Evolutionary conservation across 2,888 invertebrate genomes (phyloP), one percentile per base, ranked within the genome.

Genomic region (Caenorhabditis drosophilae): DNA sequence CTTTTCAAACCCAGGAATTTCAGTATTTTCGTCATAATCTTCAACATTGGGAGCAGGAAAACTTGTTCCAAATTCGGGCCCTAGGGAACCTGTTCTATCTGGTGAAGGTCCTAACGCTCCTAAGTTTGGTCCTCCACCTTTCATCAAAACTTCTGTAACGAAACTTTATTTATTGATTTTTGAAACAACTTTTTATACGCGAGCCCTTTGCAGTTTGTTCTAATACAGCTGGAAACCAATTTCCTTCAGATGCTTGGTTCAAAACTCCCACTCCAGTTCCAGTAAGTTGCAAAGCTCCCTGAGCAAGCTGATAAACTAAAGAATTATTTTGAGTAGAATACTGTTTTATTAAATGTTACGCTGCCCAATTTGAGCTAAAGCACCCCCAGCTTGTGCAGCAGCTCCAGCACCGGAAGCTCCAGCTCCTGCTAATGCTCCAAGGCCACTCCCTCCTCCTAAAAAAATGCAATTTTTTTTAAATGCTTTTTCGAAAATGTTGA

Each of bases 191-290:
- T 18, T 4, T 9, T 22, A 18, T 42, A 70, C 70, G 64, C 27
- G 52, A 51, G 22, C 58, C 69, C 35, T 73, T 73, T 12, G 73
- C 73, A 12, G 69, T 63, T 27, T 67, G 58, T 41, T 80, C 80
- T 16, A 80, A 46, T 22, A 76, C 79, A 15, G 79, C 77, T 15
- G 80, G 80, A 51, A 80, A 80, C 80, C 80, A 80, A 45, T 73
- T 68, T 36, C 67, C 74, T 57, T 80, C 80, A 0, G 76, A 75
- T 2, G 80, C 80, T 49, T 80, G 78, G 45, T 80, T 80, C 22
- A 79, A 54, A n/a, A 80, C 80, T 23, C 79, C 79, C 1, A 80
- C 80, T 9, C 80, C 80, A 11, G 79, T 79, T 25, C 80, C 78
- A 31, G 80, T 80, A 41, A 80, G 53, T 35, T 77, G 76, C 2